Conservation (phyloP, 2,888 invertebrate species). For the Ceraclea dissimilis region DNA sequence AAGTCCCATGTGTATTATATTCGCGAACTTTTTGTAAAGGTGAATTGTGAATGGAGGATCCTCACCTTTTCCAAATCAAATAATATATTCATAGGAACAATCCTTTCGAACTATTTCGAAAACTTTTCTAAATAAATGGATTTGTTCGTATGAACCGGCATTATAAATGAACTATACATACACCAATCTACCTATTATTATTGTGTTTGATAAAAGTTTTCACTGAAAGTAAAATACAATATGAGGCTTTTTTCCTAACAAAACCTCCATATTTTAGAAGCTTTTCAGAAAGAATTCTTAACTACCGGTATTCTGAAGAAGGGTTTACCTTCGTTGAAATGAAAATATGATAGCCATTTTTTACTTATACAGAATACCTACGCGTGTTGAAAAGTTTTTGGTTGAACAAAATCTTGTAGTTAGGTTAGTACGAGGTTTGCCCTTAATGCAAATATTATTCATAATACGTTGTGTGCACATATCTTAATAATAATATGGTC, state of each 20-base stretch:
- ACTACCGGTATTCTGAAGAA: background rate
- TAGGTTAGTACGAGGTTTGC: too few species aligned
- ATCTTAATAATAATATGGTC: too few species aligned
- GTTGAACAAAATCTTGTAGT: too few species aligned
- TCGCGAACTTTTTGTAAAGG: conserved; percentile 16
- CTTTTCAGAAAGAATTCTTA: background rate
- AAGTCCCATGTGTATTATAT: conserved; percentile 25
- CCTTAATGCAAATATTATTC: too few species aligned
- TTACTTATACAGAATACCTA: background rate
- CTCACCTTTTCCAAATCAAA: conserved; percentile 12
- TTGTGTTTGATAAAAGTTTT: background rate
- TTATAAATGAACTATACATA: conserved; percentile 1
- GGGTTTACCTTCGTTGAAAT: background rate
- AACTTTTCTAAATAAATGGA: conserved; percentile 2
- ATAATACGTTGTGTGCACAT: too few species aligned
- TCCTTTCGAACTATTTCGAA: background rate
- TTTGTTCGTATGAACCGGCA: background rate
- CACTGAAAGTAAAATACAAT: background rate
- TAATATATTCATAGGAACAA: conserved; percentile 17
- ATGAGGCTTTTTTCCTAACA: background rate
- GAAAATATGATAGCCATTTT: background rate
- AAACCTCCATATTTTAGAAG: background rate
- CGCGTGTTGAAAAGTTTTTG: background rate
- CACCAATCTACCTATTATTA: background rate
- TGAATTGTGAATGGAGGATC: conserved; percentile 10